Evolutionary conservation across 2,113 vertebrate genomes (phyloP).

Genomic region (Vulpes vulpes): DNA sequence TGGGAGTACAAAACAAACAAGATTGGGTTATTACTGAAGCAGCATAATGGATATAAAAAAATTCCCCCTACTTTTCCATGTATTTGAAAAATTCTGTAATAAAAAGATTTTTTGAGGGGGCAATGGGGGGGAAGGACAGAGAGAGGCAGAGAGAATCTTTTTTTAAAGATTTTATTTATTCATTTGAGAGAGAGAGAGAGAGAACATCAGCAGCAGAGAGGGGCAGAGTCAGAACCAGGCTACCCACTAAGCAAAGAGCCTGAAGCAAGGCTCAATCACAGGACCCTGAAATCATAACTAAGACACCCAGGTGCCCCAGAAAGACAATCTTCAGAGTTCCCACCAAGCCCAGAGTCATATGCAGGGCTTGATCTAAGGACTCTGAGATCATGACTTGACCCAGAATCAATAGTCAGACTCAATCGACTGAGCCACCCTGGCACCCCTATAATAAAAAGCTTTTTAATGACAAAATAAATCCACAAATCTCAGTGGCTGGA

Average conservation of each 20-base stretch:
- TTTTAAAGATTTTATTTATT: too few relatives aligned
- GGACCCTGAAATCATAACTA: neutral
- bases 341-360: neutral
- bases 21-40: neutral
- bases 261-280: neutral
- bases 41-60: neutral
- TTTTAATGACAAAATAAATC: slow-evolving; percentile 27
- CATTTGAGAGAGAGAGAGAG: too few relatives aligned
- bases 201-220: too few relatives aligned
- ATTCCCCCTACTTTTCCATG: neutral
- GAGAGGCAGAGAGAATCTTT: neutral
- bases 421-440: too few relatives aligned
- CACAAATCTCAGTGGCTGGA: neutral
- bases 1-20: neutral
- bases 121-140: neutral
- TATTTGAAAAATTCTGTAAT: slow-evolving; percentile 4
- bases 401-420: neutral
- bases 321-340: too few relatives aligned
- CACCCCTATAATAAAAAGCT: neutral
- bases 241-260: neutral
- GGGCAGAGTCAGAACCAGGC: too few relatives aligned
- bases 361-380: neutral
- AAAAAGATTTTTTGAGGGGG: neutral
- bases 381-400: neutral
- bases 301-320: too few relatives aligned